These are phyloP conservation scores for Drosophila jambulina DNA, from an alignment of 1,140 invertebrate genomes.

Conservation along the genomic window DNA sequence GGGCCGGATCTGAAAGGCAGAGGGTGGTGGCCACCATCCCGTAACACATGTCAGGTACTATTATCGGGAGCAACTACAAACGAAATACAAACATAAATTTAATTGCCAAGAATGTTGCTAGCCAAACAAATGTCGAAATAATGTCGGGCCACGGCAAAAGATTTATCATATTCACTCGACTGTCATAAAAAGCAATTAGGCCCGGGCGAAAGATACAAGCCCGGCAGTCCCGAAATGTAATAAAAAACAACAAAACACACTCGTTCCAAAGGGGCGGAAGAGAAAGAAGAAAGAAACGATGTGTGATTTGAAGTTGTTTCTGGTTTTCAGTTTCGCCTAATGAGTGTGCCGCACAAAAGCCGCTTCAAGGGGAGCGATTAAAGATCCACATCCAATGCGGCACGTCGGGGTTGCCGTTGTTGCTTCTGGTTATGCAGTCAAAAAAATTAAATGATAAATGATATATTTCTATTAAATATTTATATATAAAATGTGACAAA, in stretches of 20 bases:
- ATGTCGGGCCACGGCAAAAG: constrained; percentile 68
- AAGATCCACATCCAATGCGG: constrained; percentile 58
- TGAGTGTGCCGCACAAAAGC: constrained; percentile 59
- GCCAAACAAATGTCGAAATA: constrained; percentile 79
- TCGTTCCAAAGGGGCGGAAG: constrained; percentile 23
- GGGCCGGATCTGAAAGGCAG: not conserved
- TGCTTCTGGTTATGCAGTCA: constrained; percentile 22
- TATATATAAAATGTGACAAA: too few relatives aligned
- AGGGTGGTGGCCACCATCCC: constrained; percentile 23
- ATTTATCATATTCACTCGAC: constrained; percentile 83
- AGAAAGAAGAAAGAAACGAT: constrained; percentile 58
- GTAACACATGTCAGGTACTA: constrained; percentile 76
- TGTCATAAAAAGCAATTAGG: constrained; percentile 83
- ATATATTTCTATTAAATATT: too few relatives aligned
- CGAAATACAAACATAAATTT: constrained; percentile 66
- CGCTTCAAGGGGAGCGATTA: constrained; percentile 63
- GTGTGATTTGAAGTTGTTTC: constrained; percentile 73
- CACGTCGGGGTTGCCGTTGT: constrained; percentile 37
- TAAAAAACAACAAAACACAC: constrained; percentile 45
- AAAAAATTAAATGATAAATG: not conserved
- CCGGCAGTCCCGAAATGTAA: constrained; percentile 69
- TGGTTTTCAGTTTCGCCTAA: constrained; percentile 63
- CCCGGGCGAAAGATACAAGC: constrained; percentile 68
- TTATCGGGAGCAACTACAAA: constrained; percentile 54
- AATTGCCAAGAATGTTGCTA: constrained; percentile 80